Conservation (phyloP, 2,113 vertebrate genomes). For the Chaetops frenatus region DNA sequence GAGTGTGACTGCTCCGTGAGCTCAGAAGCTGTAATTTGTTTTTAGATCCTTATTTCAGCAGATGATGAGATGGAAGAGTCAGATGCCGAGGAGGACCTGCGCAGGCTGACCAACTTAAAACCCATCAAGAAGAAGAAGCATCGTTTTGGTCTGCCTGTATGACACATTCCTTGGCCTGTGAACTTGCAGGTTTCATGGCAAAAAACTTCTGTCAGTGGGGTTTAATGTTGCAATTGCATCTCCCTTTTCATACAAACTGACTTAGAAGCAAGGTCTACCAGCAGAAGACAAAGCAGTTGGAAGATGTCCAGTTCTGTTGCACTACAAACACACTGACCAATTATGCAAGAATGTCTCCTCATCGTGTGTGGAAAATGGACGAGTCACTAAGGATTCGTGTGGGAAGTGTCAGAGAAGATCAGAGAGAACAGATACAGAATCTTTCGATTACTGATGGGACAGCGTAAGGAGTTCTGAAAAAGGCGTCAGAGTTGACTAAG, state of each 20-base stretch:
- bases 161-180: conserved; percentile 63
- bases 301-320: conserved; percentile 67
- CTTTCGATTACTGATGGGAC: background rate
- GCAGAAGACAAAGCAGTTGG: background rate
- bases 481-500: conserved; percentile 26
- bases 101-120: conserved; percentile 84
- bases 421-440: background rate
- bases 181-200: background rate
- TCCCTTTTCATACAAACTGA: conserved; percentile 50
- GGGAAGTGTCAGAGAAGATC: conserved; percentile 11
- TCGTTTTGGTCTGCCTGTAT: conserved; percentile 91
- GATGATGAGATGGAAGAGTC: conserved; percentile 98
- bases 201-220: conserved; percentile 27
- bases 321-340: conserved; percentile 74
- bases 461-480: conserved; percentile 12
- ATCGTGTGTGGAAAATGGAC: background rate
- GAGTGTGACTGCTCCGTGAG: background rate
- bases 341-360: conserved; percentile 72
- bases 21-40: background rate
- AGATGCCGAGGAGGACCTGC: conserved; percentile 84
- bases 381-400: background rate
- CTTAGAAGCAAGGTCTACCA: conserved; percentile 4
- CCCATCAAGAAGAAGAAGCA: conserved; percentile 92
- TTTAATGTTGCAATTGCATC: conserved; percentile 28
- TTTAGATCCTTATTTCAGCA: conserved; percentile 93